Evolutionary conservation across 2,888 invertebrate genomes (phyloP).

Genomic region (Himalopsyche kuldschensis): DNA sequence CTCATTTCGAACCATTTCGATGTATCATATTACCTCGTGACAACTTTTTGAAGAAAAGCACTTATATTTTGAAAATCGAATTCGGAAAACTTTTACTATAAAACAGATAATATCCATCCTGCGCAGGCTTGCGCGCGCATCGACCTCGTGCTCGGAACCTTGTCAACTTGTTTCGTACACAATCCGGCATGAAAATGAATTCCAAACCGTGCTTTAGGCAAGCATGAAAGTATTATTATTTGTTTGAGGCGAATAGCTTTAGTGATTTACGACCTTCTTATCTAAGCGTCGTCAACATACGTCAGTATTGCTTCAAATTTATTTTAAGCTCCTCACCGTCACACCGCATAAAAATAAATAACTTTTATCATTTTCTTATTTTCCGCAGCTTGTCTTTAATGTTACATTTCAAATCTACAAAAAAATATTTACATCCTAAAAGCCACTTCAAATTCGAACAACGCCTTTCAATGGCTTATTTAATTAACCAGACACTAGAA

Average conservation of each 20-base stretch:
- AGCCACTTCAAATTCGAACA: not conserved
- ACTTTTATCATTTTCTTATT: not conserved
- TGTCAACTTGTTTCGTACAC: conserved; percentile 7
- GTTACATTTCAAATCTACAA: not conserved
- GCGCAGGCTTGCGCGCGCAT: conserved; percentile 30
- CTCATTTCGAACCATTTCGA: no score
- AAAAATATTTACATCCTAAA: not conserved
- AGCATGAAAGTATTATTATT: not conserved
- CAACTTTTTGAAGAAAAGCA: no score
- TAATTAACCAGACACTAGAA: not conserved
- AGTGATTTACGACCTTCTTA: conserved; percentile 4
- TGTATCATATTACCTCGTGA: no score
- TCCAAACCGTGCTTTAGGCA: not conserved
- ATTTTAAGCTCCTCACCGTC: not conserved
- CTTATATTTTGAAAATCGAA: no score
- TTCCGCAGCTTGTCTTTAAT: not conserved
- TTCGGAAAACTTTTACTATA: not conserved
- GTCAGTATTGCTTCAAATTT: not conserved
- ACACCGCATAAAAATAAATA: not conserved
- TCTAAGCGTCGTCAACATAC: not conserved
- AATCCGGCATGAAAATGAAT: conserved; percentile 15
- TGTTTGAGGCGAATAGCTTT: not conserved
- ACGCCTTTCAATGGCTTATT: not conserved
- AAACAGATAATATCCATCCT: not conserved
- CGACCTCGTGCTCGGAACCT: conserved; percentile 6